Evolutionary conservation across 2,113 vertebrate species (phyloP), one percentile per base, ranked within the genome.

Genomic region (Pteropus alecto): DNA sequence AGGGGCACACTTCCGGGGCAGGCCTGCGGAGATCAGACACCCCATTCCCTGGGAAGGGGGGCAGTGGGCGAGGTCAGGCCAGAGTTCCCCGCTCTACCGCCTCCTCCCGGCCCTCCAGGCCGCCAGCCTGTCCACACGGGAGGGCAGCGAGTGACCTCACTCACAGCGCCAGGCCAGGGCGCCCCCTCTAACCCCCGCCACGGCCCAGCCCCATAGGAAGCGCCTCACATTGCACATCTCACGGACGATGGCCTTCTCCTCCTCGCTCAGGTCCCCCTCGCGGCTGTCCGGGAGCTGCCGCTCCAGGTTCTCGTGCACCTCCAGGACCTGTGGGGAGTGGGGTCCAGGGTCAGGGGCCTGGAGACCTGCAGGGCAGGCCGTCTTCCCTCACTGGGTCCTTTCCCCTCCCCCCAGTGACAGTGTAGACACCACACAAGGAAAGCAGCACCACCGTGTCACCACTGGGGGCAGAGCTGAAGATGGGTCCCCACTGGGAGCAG

Each of bases 301-400:
- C 98, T 99, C 99, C 98, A 99, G 95, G 98, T 99, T 99, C 98
- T 99, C 99, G 21, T 99, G 99, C 43, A 99, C 99, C 98, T 99
- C 99, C 96, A 99, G 98, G 93, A 99, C 99, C 99, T 99, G 97
- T 78, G 97, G 83, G 96, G 84, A 87, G 67, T 89, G 1, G 21
- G 67, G 1, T 38, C 41, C 15, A 3, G 19, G 28, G 24, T 48
- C 60, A 41, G 28, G 41, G n/a, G 46, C 33, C 46, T 12, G 46
- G 46, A 3, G 46, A 48, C 68, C 41, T 5, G 2, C 43, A n/a
- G 38, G 48, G 15, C 54, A 22, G 76, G 70, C 35, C 3, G 3
- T 22, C 60, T 77, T 43, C 38, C 38, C 48, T 43, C 51, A 0
- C 35, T 35, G 16, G 0, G 26, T 26, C 33, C 43, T 61, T 67